Evolutionary conservation across 2,888 invertebrate species (phyloP).

Genomic region (Phanerotoma sp.): DNA sequence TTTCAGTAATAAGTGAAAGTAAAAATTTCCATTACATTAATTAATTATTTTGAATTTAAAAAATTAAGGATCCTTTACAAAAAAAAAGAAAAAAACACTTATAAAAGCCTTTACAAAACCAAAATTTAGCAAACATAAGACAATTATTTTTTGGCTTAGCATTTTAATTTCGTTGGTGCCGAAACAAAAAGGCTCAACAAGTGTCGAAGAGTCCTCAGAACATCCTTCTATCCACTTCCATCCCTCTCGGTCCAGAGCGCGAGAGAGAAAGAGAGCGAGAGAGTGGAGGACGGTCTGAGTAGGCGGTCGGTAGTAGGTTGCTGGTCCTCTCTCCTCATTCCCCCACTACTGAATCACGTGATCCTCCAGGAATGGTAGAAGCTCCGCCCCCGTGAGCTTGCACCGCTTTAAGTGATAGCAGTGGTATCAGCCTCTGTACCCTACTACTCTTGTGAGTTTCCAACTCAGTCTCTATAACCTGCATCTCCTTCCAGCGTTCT

Average conservation of each 20-base stretch:
- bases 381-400: slow-evolving; percentile 59
- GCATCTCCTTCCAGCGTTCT: slow-evolving; percentile 14
- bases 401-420: slow-evolving; percentile 37
- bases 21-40: no score
- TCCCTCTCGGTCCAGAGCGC: background rate
- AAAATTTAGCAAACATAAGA: no score
- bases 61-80: no score
- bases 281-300: slow-evolving; percentile 28
- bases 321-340: slow-evolving; percentile 19
- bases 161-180: no score
- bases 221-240: background rate
- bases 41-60: no score
- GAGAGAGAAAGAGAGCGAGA: no score
- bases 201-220: slow-evolving; percentile 33
- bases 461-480: slow-evolving; percentile 8
- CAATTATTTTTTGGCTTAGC: no score
- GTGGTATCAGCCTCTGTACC: slow-evolving; percentile 25
- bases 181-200: slow-evolving; percentile 44
- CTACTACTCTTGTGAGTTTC: slow-evolving; percentile 9
- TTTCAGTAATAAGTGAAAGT: no score
- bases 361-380: slow-evolving; percentile 38
- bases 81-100: no score
- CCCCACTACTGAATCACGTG: slow-evolving; percentile 27
- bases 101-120: no score
- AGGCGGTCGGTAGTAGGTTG: slow-evolving; percentile 36